These are phyloP conservation scores for Cyphomyrus plagiostoma DNA, from an alignment of 2,113 vertebrate species.

Conservation along the genomic window DNA sequence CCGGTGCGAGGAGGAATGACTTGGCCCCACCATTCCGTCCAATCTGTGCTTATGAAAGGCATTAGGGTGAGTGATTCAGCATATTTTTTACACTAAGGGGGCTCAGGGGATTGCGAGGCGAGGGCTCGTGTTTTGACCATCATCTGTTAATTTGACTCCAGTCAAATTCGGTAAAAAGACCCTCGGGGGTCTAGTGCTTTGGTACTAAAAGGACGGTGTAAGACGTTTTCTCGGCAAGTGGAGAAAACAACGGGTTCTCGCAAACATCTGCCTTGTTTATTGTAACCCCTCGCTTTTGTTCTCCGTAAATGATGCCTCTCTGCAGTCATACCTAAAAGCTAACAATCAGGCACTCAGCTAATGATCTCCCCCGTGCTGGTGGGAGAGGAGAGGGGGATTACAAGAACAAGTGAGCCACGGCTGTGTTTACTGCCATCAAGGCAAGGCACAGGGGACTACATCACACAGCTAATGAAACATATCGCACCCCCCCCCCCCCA, in stretches of 20 bases:
- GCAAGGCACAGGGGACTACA: constrained; percentile 33
- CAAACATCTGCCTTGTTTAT: constrained; percentile 12
- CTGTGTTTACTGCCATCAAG: constrained; percentile 46
- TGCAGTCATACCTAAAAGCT: constrained; percentile 32
- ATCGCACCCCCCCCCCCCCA: constrained; percentile 22
- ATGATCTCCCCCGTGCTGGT: constrained; percentile 6
- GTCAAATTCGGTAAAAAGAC: background rate
- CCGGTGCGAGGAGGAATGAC: background rate
- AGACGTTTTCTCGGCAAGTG: background rate
- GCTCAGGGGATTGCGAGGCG: background rate
- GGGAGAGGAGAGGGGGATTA: constrained; percentile 43
- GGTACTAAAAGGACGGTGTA: background rate
- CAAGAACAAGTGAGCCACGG: constrained; percentile 47
- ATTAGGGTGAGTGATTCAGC: background rate
- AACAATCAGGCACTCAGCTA: constrained; percentile 32
- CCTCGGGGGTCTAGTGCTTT: background rate
- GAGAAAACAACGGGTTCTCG: background rate
- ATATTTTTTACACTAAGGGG: background rate
- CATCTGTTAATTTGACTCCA: background rate
- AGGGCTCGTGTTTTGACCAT: background rate
- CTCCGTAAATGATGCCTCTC: constrained; percentile 27
- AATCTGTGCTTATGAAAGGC: background rate
- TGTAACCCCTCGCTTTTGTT: constrained; percentile 22
- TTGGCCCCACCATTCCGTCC: background rate
- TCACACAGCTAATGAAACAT: constrained; percentile 38